These are phyloP conservation scores for Eristalis intricaria DNA, from an alignment of 2,888 invertebrate genomes.

Conservation along the genomic window DNA sequence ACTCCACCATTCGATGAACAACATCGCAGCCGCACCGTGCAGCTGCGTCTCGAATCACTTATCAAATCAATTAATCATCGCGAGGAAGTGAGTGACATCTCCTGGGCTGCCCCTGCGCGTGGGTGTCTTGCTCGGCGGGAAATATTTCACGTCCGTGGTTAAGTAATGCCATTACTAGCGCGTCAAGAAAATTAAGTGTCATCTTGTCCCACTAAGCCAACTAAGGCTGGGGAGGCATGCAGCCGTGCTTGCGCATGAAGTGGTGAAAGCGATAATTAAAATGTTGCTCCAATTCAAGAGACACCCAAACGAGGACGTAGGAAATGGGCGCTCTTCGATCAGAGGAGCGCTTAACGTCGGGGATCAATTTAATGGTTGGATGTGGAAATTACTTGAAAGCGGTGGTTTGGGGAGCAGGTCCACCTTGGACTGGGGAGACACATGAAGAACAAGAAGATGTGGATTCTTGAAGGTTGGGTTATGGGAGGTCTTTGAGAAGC, in stretches of 20 bases:
- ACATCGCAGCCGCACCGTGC: not conserved
- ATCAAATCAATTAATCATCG: not conserved
- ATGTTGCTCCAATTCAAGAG: not conserved
- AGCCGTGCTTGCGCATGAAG: not conserved
- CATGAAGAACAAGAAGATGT: no score
- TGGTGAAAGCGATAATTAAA: not conserved
- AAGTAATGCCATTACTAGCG: not conserved
- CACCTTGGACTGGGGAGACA: no score
- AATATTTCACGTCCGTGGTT: not conserved
- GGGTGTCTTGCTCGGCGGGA: not conserved
- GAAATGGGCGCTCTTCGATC: not conserved
- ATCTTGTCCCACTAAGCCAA: not conserved
- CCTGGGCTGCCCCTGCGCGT: not conserved
- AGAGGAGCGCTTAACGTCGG: no score
- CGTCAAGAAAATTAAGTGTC: not conserved
- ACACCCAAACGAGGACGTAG: not conserved
- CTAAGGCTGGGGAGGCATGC: not conserved
- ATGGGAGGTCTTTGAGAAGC: no score
- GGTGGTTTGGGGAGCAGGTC: no score
- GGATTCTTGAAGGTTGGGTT: no score
- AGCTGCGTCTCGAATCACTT: not conserved
- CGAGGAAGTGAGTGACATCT: not conserved
- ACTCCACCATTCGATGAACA: not conserved
- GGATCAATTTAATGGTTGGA: not conserved
- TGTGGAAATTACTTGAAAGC: no score